Evolutionary conservation across 2,113 vertebrate genomes (phyloP).

Genomic region (Epinephelus fuscoguttatus): DNA sequence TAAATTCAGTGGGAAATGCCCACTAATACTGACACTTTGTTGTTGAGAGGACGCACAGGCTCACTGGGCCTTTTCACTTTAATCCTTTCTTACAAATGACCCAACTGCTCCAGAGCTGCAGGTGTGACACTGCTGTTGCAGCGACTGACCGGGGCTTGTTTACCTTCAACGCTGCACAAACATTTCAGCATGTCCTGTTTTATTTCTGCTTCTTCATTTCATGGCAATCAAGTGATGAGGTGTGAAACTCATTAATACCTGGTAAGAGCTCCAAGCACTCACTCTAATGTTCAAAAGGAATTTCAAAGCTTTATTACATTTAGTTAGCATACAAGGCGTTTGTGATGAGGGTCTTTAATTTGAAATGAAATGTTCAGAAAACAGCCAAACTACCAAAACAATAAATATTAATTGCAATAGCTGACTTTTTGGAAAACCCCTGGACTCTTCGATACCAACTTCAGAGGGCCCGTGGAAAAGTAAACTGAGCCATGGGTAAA

Average conservation of each 20-base stretch:
- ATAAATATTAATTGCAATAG: slow-evolving; percentile 63
- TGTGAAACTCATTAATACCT: slow-evolving; percentile 1
- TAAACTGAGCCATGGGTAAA: slow-evolving; percentile 19
- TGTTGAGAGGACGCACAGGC: background rate
- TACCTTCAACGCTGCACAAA: background rate
- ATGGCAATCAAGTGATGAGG: background rate
- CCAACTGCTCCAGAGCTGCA: background rate
- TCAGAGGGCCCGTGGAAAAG: slow-evolving; percentile 37
- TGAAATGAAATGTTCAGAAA: slow-evolving; percentile 72
- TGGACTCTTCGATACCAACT: slow-evolving; percentile 39
- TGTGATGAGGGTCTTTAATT: slow-evolving; percentile 54
- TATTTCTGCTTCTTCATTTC: background rate
- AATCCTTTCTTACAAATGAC: background rate
- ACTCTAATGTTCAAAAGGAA: slow-evolving; percentile 7
- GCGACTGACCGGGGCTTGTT: background rate
- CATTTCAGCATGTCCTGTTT: background rate
- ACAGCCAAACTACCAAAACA: slow-evolving; percentile 60
- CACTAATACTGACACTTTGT: background rate
- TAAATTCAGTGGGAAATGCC: background rate
- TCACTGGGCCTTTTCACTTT: background rate
- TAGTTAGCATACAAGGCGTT: slow-evolving; percentile 73
- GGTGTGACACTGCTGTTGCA: background rate
- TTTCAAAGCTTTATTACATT: slow-evolving; percentile 79
- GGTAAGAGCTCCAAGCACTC: slow-evolving; percentile 1
- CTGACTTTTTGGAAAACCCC: slow-evolving; percentile 41